Evolutionary conservation across 2,113 vertebrate genomes (phyloP).

Genomic region (Electrona antarctica): DNA sequence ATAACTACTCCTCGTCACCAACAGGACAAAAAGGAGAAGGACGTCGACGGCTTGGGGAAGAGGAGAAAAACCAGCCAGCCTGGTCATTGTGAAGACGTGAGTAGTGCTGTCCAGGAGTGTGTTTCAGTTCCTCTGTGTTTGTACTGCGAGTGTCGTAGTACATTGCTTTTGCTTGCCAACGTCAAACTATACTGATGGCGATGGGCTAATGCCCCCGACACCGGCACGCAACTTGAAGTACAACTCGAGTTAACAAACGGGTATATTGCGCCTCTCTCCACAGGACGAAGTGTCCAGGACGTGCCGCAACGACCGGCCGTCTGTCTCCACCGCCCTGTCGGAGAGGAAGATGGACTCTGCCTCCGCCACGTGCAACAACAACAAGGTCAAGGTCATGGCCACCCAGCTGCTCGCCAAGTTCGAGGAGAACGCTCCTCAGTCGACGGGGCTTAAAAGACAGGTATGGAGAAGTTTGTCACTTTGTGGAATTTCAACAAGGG

Average conservation of each 20-base stretch:
- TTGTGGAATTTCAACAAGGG: neutral
- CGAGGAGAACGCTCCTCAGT: conserved; percentile 91
- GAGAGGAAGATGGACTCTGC: conserved; percentile 85
- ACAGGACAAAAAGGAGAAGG: conserved; percentile 98
- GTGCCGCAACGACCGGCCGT: conserved; percentile 80
- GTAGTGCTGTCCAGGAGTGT: conserved; percentile 48
- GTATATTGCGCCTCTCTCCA: neutral
- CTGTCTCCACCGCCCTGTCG: conserved; percentile 70
- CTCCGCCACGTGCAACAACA: conserved; percentile 82
- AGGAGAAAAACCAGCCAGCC: conserved; percentile 93
- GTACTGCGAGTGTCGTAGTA: conserved; percentile 11
- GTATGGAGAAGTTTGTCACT: conserved; percentile 61
- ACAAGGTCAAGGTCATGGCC: conserved; percentile 98
- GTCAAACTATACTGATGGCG: no score
- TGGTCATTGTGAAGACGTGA: conserved; percentile 92
- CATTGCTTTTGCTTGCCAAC: no score
- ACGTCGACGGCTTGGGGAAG: conserved; percentile 89
- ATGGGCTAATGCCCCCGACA: no score
- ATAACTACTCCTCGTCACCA: conserved; percentile 34
- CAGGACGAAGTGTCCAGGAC: conserved; percentile 85
- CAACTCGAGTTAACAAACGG: neutral
- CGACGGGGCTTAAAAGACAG: conserved; percentile 87
- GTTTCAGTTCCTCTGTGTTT: conserved; percentile 9
- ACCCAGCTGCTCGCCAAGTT: conserved; percentile 97
- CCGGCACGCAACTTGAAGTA: no score